Percentiles rank a stretch among this genome's conserved stretches.
Conservation (phyloP, 92 coral and sea anemone genomes). For the Epizoanthus ramosus region DNA sequence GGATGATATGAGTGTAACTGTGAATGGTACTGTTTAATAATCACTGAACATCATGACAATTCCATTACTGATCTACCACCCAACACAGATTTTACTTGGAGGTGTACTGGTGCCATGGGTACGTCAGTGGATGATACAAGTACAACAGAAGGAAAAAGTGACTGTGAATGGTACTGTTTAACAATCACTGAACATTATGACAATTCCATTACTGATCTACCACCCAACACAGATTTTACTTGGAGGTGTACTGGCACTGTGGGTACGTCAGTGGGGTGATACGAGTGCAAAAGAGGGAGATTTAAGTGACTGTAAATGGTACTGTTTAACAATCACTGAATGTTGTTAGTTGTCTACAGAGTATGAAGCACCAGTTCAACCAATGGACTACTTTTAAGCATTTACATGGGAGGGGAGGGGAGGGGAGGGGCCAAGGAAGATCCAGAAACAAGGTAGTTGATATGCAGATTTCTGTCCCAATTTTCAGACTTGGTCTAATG, state of each 20-base stretch:
- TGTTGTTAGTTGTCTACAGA: too few species aligned
- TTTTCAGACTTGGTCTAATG: too few species aligned
- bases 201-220: conserved; percentile 29
- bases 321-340: too few species aligned
- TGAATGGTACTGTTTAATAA: too few species aligned
- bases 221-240: conserved; percentile 94
- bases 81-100: conserved; percentile 90
- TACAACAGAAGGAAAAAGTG: too few species aligned
- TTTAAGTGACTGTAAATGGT: conserved; percentile 38
- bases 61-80: conserved; percentile 60
- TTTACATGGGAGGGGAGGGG: too few species aligned
- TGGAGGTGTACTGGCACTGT: conserved; percentile 77
- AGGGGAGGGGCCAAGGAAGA: too few species aligned
- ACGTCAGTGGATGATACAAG: conserved; percentile 76
- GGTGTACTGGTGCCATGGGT: conserved; percentile 71
- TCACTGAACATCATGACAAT: not conserved
- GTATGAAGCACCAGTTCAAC: too few species aligned
- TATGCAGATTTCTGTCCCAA: too few species aligned
- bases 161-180: not conserved
- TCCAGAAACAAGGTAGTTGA: too few species aligned
- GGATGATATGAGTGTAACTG: conserved; percentile 81
- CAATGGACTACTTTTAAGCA: too few species aligned
- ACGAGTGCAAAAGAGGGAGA: too few species aligned
- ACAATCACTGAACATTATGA: not conserved
- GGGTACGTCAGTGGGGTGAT: conserved; percentile 84